A percentile compares a stretch with the other conserved stretches of the same genome.
Evolutionary conservation across 2,113 vertebrate species (phyloP).

Genomic region (Rhinogobius similis): DNA sequence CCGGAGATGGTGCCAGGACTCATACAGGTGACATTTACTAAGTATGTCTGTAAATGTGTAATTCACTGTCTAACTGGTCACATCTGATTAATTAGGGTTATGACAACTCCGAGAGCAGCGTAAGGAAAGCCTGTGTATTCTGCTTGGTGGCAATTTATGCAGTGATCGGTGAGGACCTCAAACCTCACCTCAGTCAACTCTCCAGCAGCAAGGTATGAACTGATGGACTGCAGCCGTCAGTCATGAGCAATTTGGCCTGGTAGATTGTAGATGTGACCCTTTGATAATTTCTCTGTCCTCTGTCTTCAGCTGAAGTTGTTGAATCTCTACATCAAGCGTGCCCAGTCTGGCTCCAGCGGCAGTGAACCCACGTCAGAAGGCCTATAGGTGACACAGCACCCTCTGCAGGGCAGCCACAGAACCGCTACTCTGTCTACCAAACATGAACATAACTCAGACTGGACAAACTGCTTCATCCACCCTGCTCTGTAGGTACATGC

Average conservation of each 20-base stretch:
- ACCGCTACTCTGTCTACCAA: constrained; percentile 56
- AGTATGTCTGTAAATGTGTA: neutral
- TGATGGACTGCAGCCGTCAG: neutral
- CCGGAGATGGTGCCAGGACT: constrained; percentile 95
- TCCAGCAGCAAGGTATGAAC: constrained; percentile 91
- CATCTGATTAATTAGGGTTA: constrained; percentile 84
- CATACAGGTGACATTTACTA: constrained; percentile 63
- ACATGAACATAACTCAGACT: constrained; percentile 40
- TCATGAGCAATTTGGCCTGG: constrained; percentile 5
- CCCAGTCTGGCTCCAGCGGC: constrained; percentile 88
- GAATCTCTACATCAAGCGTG: constrained; percentile 97
- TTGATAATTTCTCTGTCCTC: neutral
- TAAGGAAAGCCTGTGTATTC: constrained; percentile 96
- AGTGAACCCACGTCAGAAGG: constrained; percentile 85
- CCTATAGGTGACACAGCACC: constrained; percentile 76
- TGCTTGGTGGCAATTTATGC: constrained; percentile 94
- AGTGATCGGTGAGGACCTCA: constrained; percentile 94
- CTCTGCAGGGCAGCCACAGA: constrained; percentile 53
- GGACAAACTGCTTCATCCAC: constrained; percentile 47
- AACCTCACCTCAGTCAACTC: constrained; percentile 94
- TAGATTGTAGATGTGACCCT: neutral
- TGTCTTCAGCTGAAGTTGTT: constrained; percentile 90
- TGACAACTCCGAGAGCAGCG: constrained; percentile 96
- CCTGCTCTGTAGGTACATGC: constrained; percentile 28
- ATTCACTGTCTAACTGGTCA: constrained; percentile 9